These are phyloP conservation scores for Andrena camellia DNA, from an alignment of 2,888 invertebrate genomes.

Conservation along the genomic window DNA sequence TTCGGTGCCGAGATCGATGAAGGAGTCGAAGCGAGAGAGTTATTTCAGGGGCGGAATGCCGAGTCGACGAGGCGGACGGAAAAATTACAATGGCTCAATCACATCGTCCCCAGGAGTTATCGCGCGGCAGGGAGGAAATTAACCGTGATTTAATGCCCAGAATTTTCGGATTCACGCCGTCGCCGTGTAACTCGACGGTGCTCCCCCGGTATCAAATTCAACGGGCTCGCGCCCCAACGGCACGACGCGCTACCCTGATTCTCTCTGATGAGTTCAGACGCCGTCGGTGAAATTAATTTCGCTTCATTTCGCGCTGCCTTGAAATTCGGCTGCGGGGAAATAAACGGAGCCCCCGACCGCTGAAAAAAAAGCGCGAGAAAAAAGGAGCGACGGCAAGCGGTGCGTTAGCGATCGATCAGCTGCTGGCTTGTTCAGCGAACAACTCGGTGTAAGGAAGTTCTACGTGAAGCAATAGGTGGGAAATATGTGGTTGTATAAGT, in stretches of 20 bases:
- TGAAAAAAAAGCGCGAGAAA: constrained; percentile 13
- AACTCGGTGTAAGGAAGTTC: not conserved
- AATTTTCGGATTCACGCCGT: constrained; percentile 64
- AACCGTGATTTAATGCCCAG: constrained; percentile 64
- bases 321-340: constrained; percentile 61
- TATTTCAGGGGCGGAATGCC: constrained; percentile 29
- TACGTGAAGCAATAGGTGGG: too few relatives aligned
- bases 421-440: not conserved
- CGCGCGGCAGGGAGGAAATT: constrained; percentile 54
- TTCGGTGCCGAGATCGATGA: constrained; percentile 12
- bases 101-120: constrained; percentile 45
- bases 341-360: constrained; percentile 47
- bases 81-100: constrained; percentile 64
- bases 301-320: constrained; percentile 66
- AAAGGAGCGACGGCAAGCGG: not conserved
- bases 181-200: constrained; percentile 46
- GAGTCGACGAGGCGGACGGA: constrained; percentile 16
- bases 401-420: not conserved
- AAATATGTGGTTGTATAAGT: too few relatives aligned
- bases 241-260: constrained; percentile 64
- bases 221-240: constrained; percentile 49
- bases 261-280: constrained; percentile 72
- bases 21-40: constrained; percentile 23
- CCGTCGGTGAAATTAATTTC: constrained; percentile 72
- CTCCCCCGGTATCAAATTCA: constrained; percentile 64